These are phyloP conservation scores for Limonius californicus DNA, from an alignment of 1,140 invertebrate species.

Conservation along the genomic window DNA sequence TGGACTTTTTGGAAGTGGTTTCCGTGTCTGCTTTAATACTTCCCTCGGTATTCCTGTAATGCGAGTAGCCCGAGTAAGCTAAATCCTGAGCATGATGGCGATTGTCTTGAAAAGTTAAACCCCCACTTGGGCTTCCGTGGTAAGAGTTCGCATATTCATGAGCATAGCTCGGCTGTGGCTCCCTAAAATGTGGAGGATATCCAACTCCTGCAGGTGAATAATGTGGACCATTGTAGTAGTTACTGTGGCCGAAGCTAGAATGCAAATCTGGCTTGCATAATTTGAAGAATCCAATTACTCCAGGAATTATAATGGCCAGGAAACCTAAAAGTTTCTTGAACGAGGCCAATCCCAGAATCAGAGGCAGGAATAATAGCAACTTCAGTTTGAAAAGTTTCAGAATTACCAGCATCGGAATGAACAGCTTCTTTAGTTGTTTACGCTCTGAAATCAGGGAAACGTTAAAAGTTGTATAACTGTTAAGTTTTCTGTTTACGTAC, in stretches of 20 bases:
- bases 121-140: slow-evolving; percentile 47
- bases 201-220: slow-evolving; percentile 61
- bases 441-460: slow-evolving; percentile 55
- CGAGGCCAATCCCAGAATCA: slow-evolving; percentile 75
- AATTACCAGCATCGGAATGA: slow-evolving; percentile 74
- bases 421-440: slow-evolving; percentile 73
- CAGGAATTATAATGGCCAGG: slow-evolving; percentile 69
- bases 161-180: slow-evolving; percentile 44
- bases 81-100: slow-evolving; percentile 62
- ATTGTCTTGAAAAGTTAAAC: slow-evolving; percentile 63
- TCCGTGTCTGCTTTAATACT: slow-evolving; percentile 36
- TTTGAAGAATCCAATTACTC: slow-evolving; percentile 76
- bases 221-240: slow-evolving; percentile 53
- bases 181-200: slow-evolving; percentile 51
- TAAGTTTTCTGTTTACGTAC: too few species aligned
- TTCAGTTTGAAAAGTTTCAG: slow-evolving; percentile 82
- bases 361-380: slow-evolving; percentile 70
- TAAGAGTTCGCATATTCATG: slow-evolving; percentile 39
- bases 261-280: slow-evolving; percentile 62
- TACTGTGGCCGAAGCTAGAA: slow-evolving; percentile 49
- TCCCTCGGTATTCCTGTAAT: slow-evolving; percentile 48
- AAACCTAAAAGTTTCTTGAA: slow-evolving; percentile 80
- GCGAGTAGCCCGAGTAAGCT: slow-evolving; percentile 57
- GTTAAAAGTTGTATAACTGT: too few species aligned
- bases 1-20: slow-evolving; percentile 40